Percentiles rank a stretch among this genome's conserved stretches.
Evolutionary conservation across 2,888 invertebrate species (phyloP).

Genomic region (Drosophila mimetica): DNA sequence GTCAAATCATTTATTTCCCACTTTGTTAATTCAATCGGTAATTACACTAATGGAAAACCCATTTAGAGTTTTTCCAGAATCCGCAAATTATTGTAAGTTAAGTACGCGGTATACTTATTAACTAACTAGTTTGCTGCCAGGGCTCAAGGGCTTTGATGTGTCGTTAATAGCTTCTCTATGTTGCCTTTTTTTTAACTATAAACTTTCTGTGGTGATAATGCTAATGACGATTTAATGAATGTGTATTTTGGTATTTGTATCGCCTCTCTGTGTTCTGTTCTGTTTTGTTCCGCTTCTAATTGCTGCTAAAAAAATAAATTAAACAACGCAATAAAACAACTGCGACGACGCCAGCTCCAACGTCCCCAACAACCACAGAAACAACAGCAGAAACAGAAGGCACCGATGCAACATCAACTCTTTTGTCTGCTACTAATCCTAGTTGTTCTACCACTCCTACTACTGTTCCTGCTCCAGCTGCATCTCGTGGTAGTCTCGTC

Average conservation of each 20-base stretch:
- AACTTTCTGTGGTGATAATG: constrained; percentile 32
- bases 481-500: constrained; percentile 55
- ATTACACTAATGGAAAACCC: no score
- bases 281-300: constrained; percentile 69
- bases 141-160: constrained; percentile 11
- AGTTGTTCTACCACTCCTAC: constrained; percentile 50
- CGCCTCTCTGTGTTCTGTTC: constrained; percentile 76
- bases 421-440: constrained; percentile 68
- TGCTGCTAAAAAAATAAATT: constrained; percentile 55
- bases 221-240: constrained; percentile 57
- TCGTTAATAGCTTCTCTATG: constrained; percentile 6
- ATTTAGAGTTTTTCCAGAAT: no score
- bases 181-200: constrained; percentile 19
- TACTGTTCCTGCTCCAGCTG: constrained; percentile 73
- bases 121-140: constrained; percentile 18
- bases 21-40: no score
- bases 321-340: constrained; percentile 31
- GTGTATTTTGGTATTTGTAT: constrained; percentile 73
- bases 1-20: no score
- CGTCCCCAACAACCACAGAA: constrained; percentile 64
- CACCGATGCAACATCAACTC: constrained; percentile 72
- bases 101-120: no score
- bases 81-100: no score
- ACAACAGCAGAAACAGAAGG: constrained; percentile 79
- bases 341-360: constrained; percentile 48